Conservation (phyloP, 2,888 invertebrate genomes). For the Drosophila nigricruria region DNA sequence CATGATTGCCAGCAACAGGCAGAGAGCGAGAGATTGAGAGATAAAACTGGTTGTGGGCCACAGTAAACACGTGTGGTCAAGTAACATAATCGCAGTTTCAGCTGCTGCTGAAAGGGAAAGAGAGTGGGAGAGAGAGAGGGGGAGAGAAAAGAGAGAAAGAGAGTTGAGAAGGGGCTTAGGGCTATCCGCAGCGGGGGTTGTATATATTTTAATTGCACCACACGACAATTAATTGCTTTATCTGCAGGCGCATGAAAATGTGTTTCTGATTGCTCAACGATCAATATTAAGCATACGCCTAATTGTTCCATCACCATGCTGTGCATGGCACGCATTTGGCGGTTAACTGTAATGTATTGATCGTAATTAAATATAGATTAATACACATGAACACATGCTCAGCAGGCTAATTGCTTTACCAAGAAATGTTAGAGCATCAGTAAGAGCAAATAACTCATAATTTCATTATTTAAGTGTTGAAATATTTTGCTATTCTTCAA, state of each 20-base stretch:
- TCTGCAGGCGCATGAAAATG: slow-evolving; percentile 33
- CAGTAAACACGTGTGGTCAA: slow-evolving; percentile 32
- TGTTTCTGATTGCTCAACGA: slow-evolving; percentile 48
- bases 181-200: neutral
- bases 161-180: too few relatives aligned
- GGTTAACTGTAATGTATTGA: neutral
- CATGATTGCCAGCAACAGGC: slow-evolving; percentile 33
- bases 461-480: neutral
- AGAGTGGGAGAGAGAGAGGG: neutral
- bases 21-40: neutral
- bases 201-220: slow-evolving; percentile 34
- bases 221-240: slow-evolving; percentile 30
- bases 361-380: slow-evolving; percentile 6
- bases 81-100: slow-evolving; percentile 32
- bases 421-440: neutral
- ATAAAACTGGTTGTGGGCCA: slow-evolving; percentile 36
- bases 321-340: slow-evolving; percentile 13
- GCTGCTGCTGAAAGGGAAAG: neutral
- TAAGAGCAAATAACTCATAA: neutral
- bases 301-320: slow-evolving; percentile 41
- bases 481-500: neutral
- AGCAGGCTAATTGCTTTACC: neutral
- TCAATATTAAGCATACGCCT: slow-evolving; percentile 53
- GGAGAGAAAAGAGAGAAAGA: neutral
- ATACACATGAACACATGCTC: neutral